Evolutionary conservation across 2,113 vertebrate species (phyloP), one percentile per base, ranked within the genome.

Genomic region (Zeus faber): DNA sequence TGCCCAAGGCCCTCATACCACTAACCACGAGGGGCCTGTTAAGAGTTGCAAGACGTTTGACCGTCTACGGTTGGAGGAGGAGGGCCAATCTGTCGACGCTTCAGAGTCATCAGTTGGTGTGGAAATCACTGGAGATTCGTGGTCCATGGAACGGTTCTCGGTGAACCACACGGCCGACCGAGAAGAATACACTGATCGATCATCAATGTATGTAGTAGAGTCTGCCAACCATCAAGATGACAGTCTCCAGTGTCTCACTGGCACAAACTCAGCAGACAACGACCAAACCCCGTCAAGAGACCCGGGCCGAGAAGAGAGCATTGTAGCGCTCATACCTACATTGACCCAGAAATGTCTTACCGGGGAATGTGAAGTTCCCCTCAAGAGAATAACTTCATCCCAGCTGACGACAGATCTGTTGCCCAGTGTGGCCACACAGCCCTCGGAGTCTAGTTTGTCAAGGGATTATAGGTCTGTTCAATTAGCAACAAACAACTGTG

Each of bases 271-370:
- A 29, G 7, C 16, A 4, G 14, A 46, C 11, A 16, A 21, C 0
- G 1, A 39, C 3, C 8, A 33, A 17, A 13, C 52, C 2, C 16
- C 1, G 17, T 49, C 35, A 5, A 2, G 11, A 16, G 31, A 54
- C 0, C 1, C 43, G 24, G 52, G 45, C 10, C 29, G 4, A 2
- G 29, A 25, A 3, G 45, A 54, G 16, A 16, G 26, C 3, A 7
- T 10, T 14, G 31, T 6, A 1, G 1, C 0, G 0, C 35, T 52
- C 13, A n/a, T 13, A 2, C 5, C 0, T 4, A 4, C 1, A 20
- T 39, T 76, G 23, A 74, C 61, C 29, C 22, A 78, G 40, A 37
- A 56, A 41, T 67, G 79, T 70, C 8, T 26, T 3, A 26, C 22
- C 1, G 8, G 22, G 22, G 58, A 53, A 25, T 2, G 3, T 4